Evolutionary conservation across 1,140 invertebrate species (phyloP).

Genomic region (Vanessa atalanta): DNA sequence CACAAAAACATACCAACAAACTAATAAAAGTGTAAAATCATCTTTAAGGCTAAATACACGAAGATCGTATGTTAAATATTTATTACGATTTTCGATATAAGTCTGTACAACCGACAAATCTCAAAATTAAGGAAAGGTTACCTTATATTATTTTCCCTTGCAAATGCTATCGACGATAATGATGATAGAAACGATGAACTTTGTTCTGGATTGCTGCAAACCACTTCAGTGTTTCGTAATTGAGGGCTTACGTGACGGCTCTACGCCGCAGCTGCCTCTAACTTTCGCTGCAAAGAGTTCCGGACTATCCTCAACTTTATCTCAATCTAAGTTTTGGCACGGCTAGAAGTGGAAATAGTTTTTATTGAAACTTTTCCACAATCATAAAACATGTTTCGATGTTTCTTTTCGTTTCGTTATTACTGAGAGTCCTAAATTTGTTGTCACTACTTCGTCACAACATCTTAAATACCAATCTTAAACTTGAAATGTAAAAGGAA

Average conservation of each 20-base stretch:
- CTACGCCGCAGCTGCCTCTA: slow-evolving; percentile 68
- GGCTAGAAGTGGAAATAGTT: slow-evolving; percentile 60
- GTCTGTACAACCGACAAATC: no score
- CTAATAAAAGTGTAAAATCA: no score
- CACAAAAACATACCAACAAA: no score
- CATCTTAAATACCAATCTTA: not conserved
- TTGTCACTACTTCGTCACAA: not conserved
- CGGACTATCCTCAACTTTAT: slow-evolving; percentile 70
- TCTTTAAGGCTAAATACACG: no score
- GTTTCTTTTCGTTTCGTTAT: slow-evolving; percentile 16
- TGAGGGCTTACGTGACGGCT: slow-evolving; percentile 78
- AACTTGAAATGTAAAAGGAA: no score
- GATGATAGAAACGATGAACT: slow-evolving; percentile 72
- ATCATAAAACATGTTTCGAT: slow-evolving; percentile 34
- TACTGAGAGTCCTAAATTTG: not conserved
- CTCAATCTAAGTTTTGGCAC: slow-evolving; percentile 74
- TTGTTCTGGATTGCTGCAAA: slow-evolving; percentile 69
- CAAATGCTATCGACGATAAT: slow-evolving; percentile 61
- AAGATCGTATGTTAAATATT: no score
- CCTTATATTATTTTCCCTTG: slow-evolving; percentile 34
- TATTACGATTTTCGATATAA: no score
- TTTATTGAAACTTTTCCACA: slow-evolving; percentile 56
- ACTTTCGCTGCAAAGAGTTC: slow-evolving; percentile 70
- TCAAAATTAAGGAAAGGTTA: no score
- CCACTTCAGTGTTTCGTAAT: slow-evolving; percentile 77